Conservation (phyloP, 2,888 invertebrate genomes). For the Folsomia manolachei region DNA sequence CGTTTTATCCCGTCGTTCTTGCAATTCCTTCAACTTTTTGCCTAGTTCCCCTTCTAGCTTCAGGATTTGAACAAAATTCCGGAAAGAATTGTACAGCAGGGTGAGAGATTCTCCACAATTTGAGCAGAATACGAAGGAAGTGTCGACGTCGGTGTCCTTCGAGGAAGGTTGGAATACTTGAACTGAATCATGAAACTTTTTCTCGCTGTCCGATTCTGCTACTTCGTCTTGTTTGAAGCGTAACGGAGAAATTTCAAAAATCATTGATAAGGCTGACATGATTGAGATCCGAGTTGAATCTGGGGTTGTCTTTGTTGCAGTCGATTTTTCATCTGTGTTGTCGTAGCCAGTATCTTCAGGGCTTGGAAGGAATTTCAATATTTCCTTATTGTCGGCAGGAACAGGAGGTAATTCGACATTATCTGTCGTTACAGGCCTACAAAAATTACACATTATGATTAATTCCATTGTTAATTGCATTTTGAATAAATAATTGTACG, state of each 20-base stretch:
- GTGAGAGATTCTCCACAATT: neutral
- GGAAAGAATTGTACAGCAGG: neutral
- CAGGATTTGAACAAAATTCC: neutral
- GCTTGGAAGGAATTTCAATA: too few relatives aligned
- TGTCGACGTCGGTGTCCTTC: neutral
- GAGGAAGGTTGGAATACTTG: neutral
- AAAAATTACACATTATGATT: too few relatives aligned
- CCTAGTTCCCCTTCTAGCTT: neutral
- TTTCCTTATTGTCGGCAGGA: too few relatives aligned
- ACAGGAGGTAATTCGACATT: too few relatives aligned
- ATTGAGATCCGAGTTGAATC: neutral
- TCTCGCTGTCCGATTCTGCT: neutral
- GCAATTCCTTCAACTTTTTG: neutral
- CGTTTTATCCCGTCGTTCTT: neutral
- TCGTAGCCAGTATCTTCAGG: too few relatives aligned
- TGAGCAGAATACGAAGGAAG: neutral
- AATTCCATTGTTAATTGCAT: too few relatives aligned
- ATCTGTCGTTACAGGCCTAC: too few relatives aligned
- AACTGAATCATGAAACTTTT: neutral
- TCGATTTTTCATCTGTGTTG: neutral
- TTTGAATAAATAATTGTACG: too few relatives aligned
- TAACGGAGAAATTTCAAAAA: conserved; percentile 13
- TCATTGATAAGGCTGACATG: neutral
- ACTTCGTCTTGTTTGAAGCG: neutral
- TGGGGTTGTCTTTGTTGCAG: too few relatives aligned